phyloP scores from a whole-genome alignment of 2,113 vertebrate genomes.

The Gadus macrocephalus region DNA sequence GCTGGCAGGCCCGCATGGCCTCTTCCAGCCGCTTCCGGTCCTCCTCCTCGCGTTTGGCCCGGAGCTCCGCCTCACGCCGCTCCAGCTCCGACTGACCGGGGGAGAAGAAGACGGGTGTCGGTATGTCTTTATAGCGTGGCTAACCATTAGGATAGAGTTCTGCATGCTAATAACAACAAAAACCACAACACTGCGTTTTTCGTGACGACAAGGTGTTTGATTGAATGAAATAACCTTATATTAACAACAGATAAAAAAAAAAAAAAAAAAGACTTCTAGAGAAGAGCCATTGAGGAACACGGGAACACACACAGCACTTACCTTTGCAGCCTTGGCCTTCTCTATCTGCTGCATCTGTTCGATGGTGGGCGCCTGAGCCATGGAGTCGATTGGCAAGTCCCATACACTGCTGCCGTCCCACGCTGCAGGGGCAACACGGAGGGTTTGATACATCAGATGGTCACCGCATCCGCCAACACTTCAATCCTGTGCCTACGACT shows the following conservation, averaged over 20 bases:
- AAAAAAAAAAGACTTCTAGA: not conserved
- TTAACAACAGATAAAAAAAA: not conserved
- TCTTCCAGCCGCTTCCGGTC: constrained; percentile 91
- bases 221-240: not conserved
- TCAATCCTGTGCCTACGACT: too few species aligned
- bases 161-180: too few species aligned
- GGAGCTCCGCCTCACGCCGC: constrained; percentile 87
- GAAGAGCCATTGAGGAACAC: not conserved
- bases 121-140: too few species aligned
- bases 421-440: constrained; percentile 62
- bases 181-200: too few species aligned
- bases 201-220: too few species aligned
- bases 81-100: constrained; percentile 85
- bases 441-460: not conserved
- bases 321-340: constrained; percentile 88
- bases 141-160: too few species aligned
- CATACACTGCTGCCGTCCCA: constrained; percentile 98
- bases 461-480: too few species aligned
- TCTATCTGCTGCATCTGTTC: constrained; percentile 97
- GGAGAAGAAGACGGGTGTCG: not conserved
- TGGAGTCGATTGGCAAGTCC: constrained; percentile 92
- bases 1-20: constrained; percentile 82
- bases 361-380: constrained; percentile 84
- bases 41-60: constrained; percentile 94
- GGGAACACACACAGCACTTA: constrained; percentile 23